phyloP scores from a whole-genome alignment of 2,888 invertebrate genomes.

The Cacoxenus indagator region DNA sequence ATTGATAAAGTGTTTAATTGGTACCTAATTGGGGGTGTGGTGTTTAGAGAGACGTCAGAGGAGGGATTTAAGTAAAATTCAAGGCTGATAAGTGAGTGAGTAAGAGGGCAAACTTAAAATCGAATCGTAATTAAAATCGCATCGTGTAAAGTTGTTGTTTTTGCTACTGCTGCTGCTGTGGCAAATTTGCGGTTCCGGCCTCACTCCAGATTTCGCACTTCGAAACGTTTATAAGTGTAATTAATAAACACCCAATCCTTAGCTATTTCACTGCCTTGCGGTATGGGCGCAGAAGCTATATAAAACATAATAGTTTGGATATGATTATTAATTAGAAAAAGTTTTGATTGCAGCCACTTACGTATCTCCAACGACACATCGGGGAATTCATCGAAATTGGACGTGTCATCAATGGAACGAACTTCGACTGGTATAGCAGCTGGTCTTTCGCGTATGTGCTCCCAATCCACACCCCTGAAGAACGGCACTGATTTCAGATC shows the following conservation, averaged over 20 bases:
- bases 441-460: slow-evolving; percentile 97
- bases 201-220: slow-evolving; percentile 74
- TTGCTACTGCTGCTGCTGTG: slow-evolving; percentile 37
- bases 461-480: slow-evolving; percentile 99
- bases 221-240: slow-evolving; percentile 99
- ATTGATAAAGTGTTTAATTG: background rate
- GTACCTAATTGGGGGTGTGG: background rate
- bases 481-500: slow-evolving; percentile 94
- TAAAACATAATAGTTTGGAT: slow-evolving; percentile 12
- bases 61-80: background rate
- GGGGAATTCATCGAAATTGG: slow-evolving; percentile 99
- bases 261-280: slow-evolving; percentile 92
- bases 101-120: slow-evolving; percentile 5
- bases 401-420: slow-evolving; percentile 98
- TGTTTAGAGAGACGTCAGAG: background rate
- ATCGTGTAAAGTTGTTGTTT: background rate
- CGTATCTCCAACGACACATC: slow-evolving; percentile 99
- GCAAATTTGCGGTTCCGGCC: slow-evolving; percentile 50
- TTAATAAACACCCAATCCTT: slow-evolving; percentile 99
- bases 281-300: slow-evolving; percentile 86
- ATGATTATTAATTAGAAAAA: background rate
- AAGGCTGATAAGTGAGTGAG: background rate
- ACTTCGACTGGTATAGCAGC: slow-evolving; percentile 98
- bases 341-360: slow-evolving; percentile 74
- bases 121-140: slow-evolving; percentile 18